Evolutionary conservation across 2,888 invertebrate species (phyloP).

Genomic region (Drosophila greeni): DNA sequence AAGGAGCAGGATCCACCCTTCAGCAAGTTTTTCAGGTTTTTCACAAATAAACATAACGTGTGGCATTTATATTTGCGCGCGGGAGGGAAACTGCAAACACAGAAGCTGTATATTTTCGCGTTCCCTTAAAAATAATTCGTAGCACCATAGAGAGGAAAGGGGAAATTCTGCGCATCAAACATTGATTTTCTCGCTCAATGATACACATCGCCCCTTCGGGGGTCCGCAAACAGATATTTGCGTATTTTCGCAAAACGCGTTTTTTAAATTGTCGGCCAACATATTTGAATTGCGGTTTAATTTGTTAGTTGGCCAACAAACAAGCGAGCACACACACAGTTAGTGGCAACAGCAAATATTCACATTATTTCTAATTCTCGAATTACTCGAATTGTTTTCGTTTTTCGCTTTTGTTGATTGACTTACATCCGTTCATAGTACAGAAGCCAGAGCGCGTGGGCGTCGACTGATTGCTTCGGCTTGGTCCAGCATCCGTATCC

Average conservation of each 20-base stretch:
- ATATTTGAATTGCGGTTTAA: constrained; percentile 71
- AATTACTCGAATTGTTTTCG: constrained; percentile 18
- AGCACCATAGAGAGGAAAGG: constrained; percentile 19
- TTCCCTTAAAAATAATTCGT: constrained; percentile 35
- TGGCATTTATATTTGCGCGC: constrained; percentile 69
- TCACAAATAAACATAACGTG: constrained; percentile 69
- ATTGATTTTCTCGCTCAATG: constrained; percentile 58
- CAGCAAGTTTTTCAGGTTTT: constrained; percentile 49
- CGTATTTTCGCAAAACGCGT: constrained; percentile 42
- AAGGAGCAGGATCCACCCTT: constrained; percentile 44
- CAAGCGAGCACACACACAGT: constrained; percentile 18
- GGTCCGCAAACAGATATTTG: constrained; percentile 39
- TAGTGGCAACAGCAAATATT: constrained; percentile 9
- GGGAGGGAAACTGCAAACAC: constrained; percentile 12
- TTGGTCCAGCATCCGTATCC: constrained; percentile 14
- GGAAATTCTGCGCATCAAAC: constrained; percentile 50
- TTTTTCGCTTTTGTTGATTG: constrained; percentile 27
- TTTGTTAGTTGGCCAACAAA: constrained; percentile 60
- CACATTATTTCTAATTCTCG: constrained; percentile 20
- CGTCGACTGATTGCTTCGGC: constrained; percentile 2
- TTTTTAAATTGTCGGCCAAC: constrained; percentile 56
- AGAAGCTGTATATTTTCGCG: constrained; percentile 52
- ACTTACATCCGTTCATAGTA: constrained; percentile 54
- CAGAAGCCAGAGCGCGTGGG: constrained; percentile 18
- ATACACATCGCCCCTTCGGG: constrained; percentile 8